Evolutionary conservation across 2,888 invertebrate species (phyloP).

Genomic region (Elaeidobius kamerunicus): DNA sequence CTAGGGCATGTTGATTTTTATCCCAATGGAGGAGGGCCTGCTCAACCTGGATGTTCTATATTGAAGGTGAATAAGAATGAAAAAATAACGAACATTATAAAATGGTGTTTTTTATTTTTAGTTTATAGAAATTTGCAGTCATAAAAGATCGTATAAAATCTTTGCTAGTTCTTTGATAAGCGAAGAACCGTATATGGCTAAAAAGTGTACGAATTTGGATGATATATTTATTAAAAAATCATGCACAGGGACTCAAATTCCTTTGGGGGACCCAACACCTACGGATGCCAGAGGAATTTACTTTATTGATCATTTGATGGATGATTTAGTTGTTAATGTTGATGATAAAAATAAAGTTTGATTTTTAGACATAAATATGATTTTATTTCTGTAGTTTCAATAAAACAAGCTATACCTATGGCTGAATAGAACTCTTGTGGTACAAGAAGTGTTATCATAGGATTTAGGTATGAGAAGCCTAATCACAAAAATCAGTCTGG

Average conservation of each 20-base stretch:
- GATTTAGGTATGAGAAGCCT: too few species aligned
- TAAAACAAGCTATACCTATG: too few species aligned
- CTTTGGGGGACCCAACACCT: conserved; percentile 39
- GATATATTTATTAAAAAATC: conserved; percentile 46
- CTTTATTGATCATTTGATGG: conserved; percentile 34
- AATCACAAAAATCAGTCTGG: too few species aligned
- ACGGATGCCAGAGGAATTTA: conserved; percentile 37
- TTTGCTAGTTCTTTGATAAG: conserved; percentile 65
- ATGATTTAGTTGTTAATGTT: conserved; percentile 9
- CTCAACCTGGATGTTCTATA: conserved; percentile 65
- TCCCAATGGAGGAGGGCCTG: conserved; percentile 58
- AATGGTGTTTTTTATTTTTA: conserved; percentile 16
- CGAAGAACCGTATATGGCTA: conserved; percentile 54
- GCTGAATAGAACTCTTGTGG: too few species aligned
- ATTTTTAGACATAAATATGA: too few species aligned
- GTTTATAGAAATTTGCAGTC: conserved; percentile 65
- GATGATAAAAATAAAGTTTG: conserved; percentile 14
- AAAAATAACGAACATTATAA: background rate
- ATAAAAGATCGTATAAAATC: conserved; percentile 60
- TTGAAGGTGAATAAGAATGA: conserved; percentile 27
- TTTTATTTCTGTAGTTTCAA: background rate
- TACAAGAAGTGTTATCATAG: too few species aligned
- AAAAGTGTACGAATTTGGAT: conserved; percentile 56
- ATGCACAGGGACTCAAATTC: conserved; percentile 27
- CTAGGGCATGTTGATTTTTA: conserved; percentile 62